These are phyloP conservation scores for Phoenicopterus ruber DNA, from an alignment of 2,113 vertebrate genomes.

Conservation along the genomic window DNA sequence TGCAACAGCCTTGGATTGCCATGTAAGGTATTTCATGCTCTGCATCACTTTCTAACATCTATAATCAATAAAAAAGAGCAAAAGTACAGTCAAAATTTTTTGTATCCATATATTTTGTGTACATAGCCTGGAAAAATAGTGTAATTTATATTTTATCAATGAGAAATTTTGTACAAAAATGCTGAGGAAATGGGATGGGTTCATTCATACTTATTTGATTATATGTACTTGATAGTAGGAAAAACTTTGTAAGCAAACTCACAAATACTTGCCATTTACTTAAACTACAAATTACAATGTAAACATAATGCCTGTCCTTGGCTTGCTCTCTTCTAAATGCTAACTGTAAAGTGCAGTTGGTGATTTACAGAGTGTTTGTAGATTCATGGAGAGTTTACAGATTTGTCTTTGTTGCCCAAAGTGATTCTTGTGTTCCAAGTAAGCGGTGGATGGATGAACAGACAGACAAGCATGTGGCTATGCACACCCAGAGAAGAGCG, in stretches of 20 bases:
- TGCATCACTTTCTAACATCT: neutral
- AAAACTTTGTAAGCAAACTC: neutral
- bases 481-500: neutral
- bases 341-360: neutral
- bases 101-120: neutral
- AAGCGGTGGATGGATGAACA: neutral
- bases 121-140: neutral
- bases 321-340: neutral
- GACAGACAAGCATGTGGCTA: neutral
- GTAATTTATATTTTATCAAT: neutral
- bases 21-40: neutral
- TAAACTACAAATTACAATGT: neutral
- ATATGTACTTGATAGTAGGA: neutral
- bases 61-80: neutral
- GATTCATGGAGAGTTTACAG: neutral
- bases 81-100: neutral
- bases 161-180: neutral
- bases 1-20: neutral
- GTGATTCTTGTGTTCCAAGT: neutral
- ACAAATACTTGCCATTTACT: neutral
- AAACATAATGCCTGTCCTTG: neutral
- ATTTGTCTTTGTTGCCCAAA: neutral
- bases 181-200: neutral
- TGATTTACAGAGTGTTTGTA: neutral
- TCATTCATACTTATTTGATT: neutral